Percentiles rank a stretch among this genome's conserved stretches.
phyloP scores from a whole-genome alignment of 2,113 vertebrate genomes.

The Hippocampus guttulatus region DNA sequence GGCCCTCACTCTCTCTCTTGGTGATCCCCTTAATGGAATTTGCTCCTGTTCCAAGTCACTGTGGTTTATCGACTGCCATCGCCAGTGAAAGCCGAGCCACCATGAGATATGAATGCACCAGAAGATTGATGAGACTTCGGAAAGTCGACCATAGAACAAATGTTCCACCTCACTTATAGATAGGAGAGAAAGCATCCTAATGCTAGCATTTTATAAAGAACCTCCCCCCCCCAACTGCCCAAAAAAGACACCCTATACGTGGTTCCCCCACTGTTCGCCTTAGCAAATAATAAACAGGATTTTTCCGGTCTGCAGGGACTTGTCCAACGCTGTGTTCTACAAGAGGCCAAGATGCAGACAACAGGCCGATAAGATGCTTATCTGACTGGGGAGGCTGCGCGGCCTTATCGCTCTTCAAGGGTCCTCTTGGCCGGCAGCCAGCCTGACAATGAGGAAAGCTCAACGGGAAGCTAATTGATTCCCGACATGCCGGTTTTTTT shows the following conservation, averaged over 20 bases:
- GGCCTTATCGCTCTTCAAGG: slow-evolving; percentile 47
- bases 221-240: no score
- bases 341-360: slow-evolving; percentile 54
- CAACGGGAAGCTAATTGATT: slow-evolving; percentile 29
- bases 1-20: slow-evolving; percentile 33
- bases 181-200: slow-evolving; percentile 28
- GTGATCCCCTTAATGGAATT: slow-evolving; percentile 59
- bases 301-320: slow-evolving; percentile 37
- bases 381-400: slow-evolving; percentile 36
- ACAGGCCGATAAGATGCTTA: slow-evolving; percentile 68
- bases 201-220: neutral
- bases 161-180: neutral
- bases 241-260: neutral
- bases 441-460: slow-evolving; percentile 50
- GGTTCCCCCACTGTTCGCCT: neutral
- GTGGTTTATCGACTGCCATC: slow-evolving; percentile 53
- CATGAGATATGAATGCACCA: slow-evolving; percentile 57
- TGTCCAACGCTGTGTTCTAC: slow-evolving; percentile 51
- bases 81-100: slow-evolving; percentile 55
- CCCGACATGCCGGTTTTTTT: slow-evolving; percentile 13
- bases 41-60: slow-evolving; percentile 50
- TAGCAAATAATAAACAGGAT: neutral
- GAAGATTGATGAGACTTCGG: slow-evolving; percentile 61
- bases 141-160: slow-evolving; percentile 28
- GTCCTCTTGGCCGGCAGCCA: slow-evolving; percentile 44